Conservation (phyloP, 2,888 invertebrate genomes). For the Dysmachus trigonus region DNA sequence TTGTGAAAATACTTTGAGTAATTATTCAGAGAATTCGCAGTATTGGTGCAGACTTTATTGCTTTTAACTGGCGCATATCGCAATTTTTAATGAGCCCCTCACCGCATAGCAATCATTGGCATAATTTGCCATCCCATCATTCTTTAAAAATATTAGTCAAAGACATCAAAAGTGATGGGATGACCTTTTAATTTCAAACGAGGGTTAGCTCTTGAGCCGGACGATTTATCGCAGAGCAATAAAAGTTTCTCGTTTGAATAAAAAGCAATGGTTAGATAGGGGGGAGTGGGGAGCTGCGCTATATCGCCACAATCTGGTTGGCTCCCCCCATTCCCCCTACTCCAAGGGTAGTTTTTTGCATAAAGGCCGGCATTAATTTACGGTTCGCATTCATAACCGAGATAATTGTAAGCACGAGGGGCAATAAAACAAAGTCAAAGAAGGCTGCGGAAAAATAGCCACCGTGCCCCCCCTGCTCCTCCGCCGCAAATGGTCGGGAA, state of each 20-base stretch:
- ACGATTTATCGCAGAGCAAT: neutral
- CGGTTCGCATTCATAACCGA: conserved; percentile 5
- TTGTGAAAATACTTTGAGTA: neutral
- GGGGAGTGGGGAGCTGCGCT: neutral
- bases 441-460: neutral
- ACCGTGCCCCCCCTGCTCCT: neutral
- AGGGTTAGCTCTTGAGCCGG: neutral
- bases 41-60: neutral
- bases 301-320: neutral
- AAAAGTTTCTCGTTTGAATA: neutral
- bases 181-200: neutral
- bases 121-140: neutral
- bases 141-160: neutral
- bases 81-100: neutral
- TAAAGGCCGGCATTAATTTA: conserved; percentile 8
- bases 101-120: neutral
- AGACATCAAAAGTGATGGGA: neutral
- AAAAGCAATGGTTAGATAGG: neutral
- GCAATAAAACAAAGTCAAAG: conserved; percentile 6
- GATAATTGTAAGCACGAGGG: conserved; percentile 6
- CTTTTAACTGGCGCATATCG: neutral
- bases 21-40: neutral
- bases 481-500: neutral
- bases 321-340: too few relatives aligned
- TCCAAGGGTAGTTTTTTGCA: neutral